Evolutionary conservation across 2,113 vertebrate genomes (phyloP), one percentile per base, ranked within the genome.

Genomic region (Helogale parvula): DNA sequence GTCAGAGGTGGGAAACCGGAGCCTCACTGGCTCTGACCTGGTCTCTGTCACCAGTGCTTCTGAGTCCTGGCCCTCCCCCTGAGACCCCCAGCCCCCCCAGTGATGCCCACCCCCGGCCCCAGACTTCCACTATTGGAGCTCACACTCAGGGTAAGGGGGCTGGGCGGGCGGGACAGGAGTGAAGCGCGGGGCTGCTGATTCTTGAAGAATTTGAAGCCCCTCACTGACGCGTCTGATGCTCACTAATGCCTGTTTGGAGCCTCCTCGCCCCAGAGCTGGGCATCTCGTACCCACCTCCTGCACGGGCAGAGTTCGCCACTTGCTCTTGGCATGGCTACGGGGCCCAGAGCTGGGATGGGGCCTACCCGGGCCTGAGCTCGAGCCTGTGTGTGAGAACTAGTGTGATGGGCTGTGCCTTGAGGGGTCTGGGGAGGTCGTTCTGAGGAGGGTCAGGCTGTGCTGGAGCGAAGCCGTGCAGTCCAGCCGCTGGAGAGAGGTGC

Each of bases 41-140:
- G 98, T 98, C 98, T 98, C 91, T 98, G 97, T 97, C 95, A 98
- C 96, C 96, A 98, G 98, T 97, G 98, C 97, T 97, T 97, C 98
- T 97, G 97, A 96, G 97, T 97, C 96, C 97, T 93, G 97, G 97
- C 93, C 97, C 97, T 97, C 87, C 90, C 98, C 97, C 87, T 74
- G 97, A 98, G 98, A 96, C 80, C 97, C 98, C 97, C 97, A 98
- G 97, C 77, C 60, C 96, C 97, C 98, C 92, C 89, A 97, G 96
- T 97, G 97, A 98, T 90, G 98, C 97, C 96, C 96, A 92, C 17
- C 93, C 97, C 74, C 2, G 96, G 97, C 92, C 97, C 92, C 98
- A 97, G 98, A 87, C 97, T 97, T 98, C 98, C 96, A 98, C 98
- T 96, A 96, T 98, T 95, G 97, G 97, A 97, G 96, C 96, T 97